A percentile compares a stretch with the other conserved stretches of the same genome.
phyloP scores from a whole-genome alignment of 2,888 invertebrate genomes.

The Leucoptera coffeella region DNA sequence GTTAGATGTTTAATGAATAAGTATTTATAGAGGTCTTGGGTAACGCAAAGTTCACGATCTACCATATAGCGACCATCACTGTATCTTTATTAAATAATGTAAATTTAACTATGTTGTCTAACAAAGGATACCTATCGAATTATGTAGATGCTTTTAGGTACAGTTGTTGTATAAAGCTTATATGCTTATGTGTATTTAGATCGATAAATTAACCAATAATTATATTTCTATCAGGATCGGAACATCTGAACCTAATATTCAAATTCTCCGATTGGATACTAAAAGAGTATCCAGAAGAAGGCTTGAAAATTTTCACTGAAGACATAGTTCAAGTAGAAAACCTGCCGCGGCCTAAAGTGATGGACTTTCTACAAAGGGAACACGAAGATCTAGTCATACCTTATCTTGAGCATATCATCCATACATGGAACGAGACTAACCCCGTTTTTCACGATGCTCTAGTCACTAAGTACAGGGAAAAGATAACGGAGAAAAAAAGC shows the following conservation, averaged over 20 bases:
- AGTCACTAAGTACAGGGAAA: slow-evolving; percentile 82
- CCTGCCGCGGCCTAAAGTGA: slow-evolving; percentile 79
- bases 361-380: slow-evolving; percentile 81
- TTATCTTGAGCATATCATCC: slow-evolving; percentile 91
- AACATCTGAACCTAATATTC: slow-evolving; percentile 82
- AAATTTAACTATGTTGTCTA: no score
- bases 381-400: slow-evolving; percentile 80
- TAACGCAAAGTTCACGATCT: no score
- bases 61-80: no score
- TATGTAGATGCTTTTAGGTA: no score
- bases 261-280: slow-evolving; percentile 94
- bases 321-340: slow-evolving; percentile 83
- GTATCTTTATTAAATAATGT: no score
- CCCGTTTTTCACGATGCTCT: slow-evolving; percentile 86
- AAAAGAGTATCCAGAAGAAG: slow-evolving; percentile 79
- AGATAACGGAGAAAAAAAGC: slow-evolving; percentile 39
- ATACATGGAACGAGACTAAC: slow-evolving; percentile 81
- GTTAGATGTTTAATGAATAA: no score
- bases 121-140: no score
- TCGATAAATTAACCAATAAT: no score
- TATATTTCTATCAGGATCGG: slow-evolving; percentile 42
- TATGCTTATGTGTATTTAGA: no score
- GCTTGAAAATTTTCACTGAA: slow-evolving; percentile 83
- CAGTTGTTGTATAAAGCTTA: no score
- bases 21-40: no score